Conservation (phyloP, 1,140 invertebrate species). For the Drosophila dunni region DNA sequence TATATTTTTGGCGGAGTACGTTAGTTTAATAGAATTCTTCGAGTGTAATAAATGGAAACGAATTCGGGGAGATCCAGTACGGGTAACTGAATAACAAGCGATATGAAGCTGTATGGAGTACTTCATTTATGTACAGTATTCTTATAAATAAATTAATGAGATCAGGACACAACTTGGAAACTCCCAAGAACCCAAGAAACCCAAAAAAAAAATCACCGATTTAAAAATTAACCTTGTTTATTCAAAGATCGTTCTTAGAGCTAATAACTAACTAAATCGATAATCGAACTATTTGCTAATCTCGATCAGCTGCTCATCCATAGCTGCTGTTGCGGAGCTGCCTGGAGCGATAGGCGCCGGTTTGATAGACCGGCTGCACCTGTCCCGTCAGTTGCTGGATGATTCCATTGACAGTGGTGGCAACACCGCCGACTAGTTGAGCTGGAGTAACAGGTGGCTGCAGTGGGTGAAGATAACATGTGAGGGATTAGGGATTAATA, state of each 20-base stretch:
- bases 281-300: conserved; percentile 1
- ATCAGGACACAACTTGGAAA: no score
- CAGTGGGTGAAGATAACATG: neutral
- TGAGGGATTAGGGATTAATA: neutral
- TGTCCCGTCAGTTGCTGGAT: conserved; percentile 81
- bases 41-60: no score
- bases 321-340: conserved; percentile 60
- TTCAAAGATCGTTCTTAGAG: neutral
- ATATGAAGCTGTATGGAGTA: no score
- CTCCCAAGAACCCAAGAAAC: no score
- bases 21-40: no score
- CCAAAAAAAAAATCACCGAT: neutral
- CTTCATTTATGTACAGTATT: no score
- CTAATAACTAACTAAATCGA: conserved; percentile 28
- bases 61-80: no score
- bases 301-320: conserved; percentile 34
- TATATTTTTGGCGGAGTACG: no score
- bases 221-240: neutral
- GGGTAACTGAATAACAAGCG: no score
- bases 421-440: conserved; percentile 73
- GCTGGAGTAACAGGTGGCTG: conserved; percentile 76
- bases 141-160: no score
- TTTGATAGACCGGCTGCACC: conserved; percentile 79
- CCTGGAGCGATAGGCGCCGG: conserved; percentile 53
- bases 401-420: conserved; percentile 78